Evolutionary conservation across 2,113 vertebrate species (phyloP).

Genomic region (Phylloscopus trochiloides): DNA sequence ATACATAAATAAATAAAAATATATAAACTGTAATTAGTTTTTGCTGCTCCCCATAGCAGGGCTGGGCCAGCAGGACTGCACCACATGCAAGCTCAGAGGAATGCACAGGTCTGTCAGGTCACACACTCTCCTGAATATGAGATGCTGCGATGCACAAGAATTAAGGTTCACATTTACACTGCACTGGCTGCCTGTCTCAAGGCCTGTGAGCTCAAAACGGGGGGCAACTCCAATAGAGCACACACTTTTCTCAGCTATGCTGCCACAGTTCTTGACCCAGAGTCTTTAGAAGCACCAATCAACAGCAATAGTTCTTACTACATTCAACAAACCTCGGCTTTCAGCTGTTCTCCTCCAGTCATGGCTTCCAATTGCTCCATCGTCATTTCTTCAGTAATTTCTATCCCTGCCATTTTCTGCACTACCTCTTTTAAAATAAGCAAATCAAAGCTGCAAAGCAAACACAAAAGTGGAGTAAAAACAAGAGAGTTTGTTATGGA

Average conservation of each 20-base stretch:
- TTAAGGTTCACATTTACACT: neutral
- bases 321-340: conserved; percentile 83
- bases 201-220: neutral
- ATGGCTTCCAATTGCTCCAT: conserved; percentile 96
- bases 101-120: neutral
- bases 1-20: neutral
- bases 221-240: neutral
- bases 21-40: neutral
- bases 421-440: conserved; percentile 98
- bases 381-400: conserved; percentile 99
- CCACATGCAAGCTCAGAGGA: neutral
- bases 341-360: conserved; percentile 97
- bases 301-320: neutral
- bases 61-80: neutral
- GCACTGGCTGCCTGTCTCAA: neutral
- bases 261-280: neutral
- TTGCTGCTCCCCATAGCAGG: neutral
- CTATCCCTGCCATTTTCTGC: conserved; percentile 99
- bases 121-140: neutral
- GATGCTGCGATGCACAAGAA: neutral
- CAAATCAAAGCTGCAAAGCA: conserved; percentile 88
- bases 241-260: neutral
- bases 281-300: neutral
- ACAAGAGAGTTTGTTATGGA: neutral
- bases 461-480: conserved; percentile 7